Conservation (phyloP, 35 echinoderm and acorn worm species). For the Heliocidaris tuberculata region DNA sequence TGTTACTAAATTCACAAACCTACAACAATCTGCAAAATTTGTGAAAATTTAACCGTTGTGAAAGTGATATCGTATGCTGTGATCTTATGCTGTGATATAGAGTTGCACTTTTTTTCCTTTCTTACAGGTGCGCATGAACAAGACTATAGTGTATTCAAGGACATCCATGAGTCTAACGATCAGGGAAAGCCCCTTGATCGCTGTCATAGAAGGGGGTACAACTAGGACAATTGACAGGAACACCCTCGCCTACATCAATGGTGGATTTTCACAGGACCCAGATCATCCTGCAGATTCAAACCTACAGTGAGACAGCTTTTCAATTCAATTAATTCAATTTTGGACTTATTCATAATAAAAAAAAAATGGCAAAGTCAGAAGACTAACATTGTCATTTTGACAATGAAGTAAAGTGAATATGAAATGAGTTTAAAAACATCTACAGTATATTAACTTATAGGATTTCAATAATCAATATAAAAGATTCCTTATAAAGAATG, state of each 20-base stretch:
- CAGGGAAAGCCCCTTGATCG: conserved; percentile 55
- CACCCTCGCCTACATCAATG: conserved; percentile 52
- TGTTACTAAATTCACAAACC: no score
- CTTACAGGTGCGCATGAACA: conserved; percentile 87
- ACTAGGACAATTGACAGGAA: conserved; percentile 58
- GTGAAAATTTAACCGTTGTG: no score
- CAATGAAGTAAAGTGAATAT: no score
- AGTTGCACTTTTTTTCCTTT: background rate
- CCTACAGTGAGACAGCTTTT: conserved; percentile 53
- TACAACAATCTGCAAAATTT: no score
- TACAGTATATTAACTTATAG: no score
- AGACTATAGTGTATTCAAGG: conserved; percentile 73
- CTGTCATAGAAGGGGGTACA: conserved; percentile 86
- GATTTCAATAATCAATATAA: no score
- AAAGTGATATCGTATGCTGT: no score
- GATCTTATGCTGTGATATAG: background rate
- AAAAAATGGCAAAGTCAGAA: no score
- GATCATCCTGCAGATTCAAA: conserved; percentile 58
- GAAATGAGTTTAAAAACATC: no score
- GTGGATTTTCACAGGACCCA: conserved; percentile 71
- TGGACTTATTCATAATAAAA: background rate
- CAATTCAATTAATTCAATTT: background rate
- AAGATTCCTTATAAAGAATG: no score
- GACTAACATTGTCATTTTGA: no score
- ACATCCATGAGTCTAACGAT: conserved; percentile 49